phyloP scores from a whole-genome alignment of 2,113 vertebrate species.

The Ciconia boyciana region DNA sequence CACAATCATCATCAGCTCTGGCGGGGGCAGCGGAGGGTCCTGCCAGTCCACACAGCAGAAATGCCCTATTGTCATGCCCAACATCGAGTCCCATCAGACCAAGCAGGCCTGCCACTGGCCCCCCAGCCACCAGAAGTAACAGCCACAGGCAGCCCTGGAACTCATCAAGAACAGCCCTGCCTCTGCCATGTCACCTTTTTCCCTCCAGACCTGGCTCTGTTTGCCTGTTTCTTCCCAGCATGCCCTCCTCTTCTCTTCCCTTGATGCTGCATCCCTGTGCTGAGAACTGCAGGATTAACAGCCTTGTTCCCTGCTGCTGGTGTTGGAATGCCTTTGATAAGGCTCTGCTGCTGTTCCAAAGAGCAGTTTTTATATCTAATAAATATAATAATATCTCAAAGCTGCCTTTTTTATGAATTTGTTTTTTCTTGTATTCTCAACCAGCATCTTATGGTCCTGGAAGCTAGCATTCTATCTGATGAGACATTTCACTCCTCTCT shows the following conservation, averaged over 20 bases:
- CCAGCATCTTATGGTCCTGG: neutral
- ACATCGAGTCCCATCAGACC: neutral
- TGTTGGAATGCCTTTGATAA: neutral
- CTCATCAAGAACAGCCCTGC: neutral
- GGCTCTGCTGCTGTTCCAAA: neutral
- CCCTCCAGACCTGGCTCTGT: neutral
- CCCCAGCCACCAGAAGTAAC: neutral
- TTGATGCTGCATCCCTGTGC: fast-evolving
- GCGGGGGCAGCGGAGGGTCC: neutral
- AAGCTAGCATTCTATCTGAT: neutral
- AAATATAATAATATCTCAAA: neutral
- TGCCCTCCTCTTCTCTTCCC: neutral
- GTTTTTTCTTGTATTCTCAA: neutral
- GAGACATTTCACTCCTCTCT: neutral
- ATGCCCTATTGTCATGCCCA: neutral
- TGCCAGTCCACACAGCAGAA: neutral
- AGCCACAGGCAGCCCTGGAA: fast-evolving
- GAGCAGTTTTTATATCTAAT: neutral
- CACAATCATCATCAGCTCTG: no score
- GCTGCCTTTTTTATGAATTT: fast-evolving
- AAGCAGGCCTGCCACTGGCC: neutral
- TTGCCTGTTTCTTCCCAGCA: fast-evolving
- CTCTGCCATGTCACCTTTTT: neutral
- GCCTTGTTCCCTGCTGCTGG: neutral
- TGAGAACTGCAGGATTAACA: neutral